A percentile compares a stretch with the other conserved stretches of the same genome.
phyloP scores from a whole-genome alignment of 2,888 invertebrate species.

The Drosophila maculinotata region DNA sequence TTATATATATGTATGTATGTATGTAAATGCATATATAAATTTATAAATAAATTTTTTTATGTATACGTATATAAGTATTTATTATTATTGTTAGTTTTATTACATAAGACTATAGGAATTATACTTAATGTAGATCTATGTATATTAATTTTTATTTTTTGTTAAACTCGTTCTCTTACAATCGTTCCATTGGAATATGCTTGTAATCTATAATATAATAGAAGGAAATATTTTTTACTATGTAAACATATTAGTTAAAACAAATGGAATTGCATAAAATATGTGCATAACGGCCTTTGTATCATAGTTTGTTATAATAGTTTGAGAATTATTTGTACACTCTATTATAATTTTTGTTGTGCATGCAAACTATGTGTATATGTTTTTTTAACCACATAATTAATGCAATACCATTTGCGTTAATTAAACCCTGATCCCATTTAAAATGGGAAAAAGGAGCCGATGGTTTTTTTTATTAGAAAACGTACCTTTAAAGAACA shows the following conservation, averaged over 20 bases:
- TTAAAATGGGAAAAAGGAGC: no score
- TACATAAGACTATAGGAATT: constrained; percentile 73
- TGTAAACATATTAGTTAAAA: neutral
- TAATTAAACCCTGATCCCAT: no score
- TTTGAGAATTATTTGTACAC: no score
- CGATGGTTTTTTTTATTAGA: no score
- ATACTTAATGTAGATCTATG: constrained; percentile 49
- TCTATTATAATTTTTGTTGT: no score
- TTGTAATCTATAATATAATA: constrained; percentile 39
- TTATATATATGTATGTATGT: no score
- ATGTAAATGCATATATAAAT: neutral
- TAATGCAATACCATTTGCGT: constrained; percentile 1
- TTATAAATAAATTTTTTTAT: constrained; percentile 1
- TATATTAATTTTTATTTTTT: constrained; percentile 38
- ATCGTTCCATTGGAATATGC: constrained; percentile 58
- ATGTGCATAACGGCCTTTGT: no score
- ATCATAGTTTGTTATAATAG: no score
- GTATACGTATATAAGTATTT: constrained; percentile 43
- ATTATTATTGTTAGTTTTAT: constrained; percentile 53
- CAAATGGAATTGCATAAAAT: constrained; percentile 10
- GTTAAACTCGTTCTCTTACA: constrained; percentile 58
- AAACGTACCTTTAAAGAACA: constrained; percentile 48
- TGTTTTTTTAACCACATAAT: constrained; percentile 4
- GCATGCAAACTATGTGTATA: no score
- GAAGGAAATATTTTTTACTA: constrained; percentile 5